Percentiles rank a stretch among this genome's conserved stretches.
Evolutionary conservation across 1,140 invertebrate species (phyloP).

Genomic region (Kradibia gibbosae): DNA sequence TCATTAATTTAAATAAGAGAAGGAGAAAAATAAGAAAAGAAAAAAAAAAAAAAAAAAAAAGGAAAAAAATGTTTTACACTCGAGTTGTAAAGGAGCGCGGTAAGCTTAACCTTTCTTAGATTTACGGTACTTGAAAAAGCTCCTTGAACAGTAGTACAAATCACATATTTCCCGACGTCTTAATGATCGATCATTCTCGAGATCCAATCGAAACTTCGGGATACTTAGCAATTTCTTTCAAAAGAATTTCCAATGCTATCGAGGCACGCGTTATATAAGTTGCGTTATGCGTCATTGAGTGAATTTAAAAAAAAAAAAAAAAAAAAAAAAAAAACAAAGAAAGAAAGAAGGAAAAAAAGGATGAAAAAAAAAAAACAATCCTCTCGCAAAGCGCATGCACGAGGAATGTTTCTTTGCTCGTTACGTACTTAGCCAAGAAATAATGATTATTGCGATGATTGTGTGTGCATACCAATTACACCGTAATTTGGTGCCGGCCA

Average conservation of each 20-base stretch:
- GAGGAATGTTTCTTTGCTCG: too few species aligned
- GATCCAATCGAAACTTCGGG: neutral
- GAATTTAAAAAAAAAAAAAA: neutral
- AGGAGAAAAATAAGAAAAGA: too few species aligned
- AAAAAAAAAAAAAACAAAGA: too few species aligned
- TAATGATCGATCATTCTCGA: slow-evolving; percentile 30
- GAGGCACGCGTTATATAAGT: too few species aligned
- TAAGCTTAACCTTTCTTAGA: slow-evolving; percentile 25
- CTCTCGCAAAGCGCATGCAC: too few species aligned
- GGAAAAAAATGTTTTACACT: slow-evolving; percentile 26
- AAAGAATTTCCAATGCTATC: neutral
- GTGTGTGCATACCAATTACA: too few species aligned
- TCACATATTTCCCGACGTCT: slow-evolving; percentile 20
- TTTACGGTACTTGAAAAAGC: slow-evolving; percentile 32
- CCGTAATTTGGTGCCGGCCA: too few species aligned
- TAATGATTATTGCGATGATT: too few species aligned
- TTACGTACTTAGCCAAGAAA: too few species aligned
- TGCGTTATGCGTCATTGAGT: neutral
- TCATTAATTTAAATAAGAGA: slow-evolving; percentile 32
- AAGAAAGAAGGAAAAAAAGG: too few species aligned
- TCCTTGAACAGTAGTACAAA: slow-evolving; percentile 35
- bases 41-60: too few species aligned
- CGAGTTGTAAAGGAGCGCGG: neutral
- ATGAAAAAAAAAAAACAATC: too few species aligned
- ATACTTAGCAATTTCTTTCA: neutral